Evolutionary conservation across 2,113 vertebrate species (phyloP).

Genomic region (Orycteropus afer): DNA sequence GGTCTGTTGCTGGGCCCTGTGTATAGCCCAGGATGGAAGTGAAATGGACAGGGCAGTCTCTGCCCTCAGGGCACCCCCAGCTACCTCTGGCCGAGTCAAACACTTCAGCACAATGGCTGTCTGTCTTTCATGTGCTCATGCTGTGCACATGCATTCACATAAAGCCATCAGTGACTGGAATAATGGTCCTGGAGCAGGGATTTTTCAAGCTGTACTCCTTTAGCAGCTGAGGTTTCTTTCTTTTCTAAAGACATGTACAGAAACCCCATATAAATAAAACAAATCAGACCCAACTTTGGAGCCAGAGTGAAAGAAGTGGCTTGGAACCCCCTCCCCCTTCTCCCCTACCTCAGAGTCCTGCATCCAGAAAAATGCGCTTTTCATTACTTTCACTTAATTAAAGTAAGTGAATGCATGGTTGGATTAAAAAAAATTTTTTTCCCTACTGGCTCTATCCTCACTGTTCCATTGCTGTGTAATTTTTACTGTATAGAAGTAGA

Average conservation of each 20-base stretch:
- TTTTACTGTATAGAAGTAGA: slow-evolving; percentile 30
- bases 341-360: background rate
- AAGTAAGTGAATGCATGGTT: background rate
- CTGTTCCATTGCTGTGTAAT: background rate
- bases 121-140: background rate
- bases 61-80: background rate
- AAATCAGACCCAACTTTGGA: background rate
- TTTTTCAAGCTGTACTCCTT: background rate
- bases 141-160: rapidly evolving
- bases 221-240: background rate
- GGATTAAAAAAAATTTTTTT: background rate
- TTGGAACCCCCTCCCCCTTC: rapidly evolving
- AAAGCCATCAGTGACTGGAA: background rate
- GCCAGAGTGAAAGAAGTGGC: background rate
- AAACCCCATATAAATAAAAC: background rate
- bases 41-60: background rate
- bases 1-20: background rate
- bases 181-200: background rate
- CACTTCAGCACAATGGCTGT: background rate
- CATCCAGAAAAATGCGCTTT: background rate
- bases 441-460: background rate
- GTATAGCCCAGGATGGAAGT: background rate
- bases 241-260: background rate
- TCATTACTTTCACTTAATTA: background rate
- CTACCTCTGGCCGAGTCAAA: background rate